A percentile compares a stretch with the other conserved stretches of the same genome.
Evolutionary conservation across 1,140 invertebrate genomes (phyloP).

Genomic region (Apis cerana): DNA sequence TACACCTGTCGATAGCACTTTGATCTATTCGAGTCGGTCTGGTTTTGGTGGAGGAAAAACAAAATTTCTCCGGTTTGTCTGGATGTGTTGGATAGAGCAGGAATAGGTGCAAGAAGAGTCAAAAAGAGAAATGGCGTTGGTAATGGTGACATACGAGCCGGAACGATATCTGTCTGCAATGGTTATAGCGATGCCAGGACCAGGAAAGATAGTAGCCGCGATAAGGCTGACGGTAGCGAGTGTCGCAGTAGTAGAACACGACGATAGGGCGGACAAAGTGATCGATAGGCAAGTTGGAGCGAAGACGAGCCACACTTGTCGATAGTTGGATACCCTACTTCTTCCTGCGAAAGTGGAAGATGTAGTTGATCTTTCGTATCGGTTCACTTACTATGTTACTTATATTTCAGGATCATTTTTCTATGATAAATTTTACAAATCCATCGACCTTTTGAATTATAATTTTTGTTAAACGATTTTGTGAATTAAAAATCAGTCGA

Average conservation of each 20-base stretch:
- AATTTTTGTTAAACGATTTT: too few relatives aligned
- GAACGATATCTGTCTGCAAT: conserved; percentile 35
- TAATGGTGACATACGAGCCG: conserved; percentile 48
- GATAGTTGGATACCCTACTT: conserved; percentile 42
- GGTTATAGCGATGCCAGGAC: conserved; percentile 32
- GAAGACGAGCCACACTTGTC: conserved; percentile 46
- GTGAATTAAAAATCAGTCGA: too few relatives aligned
- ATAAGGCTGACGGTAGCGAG: conserved; percentile 36
- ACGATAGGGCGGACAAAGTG: conserved; percentile 54
- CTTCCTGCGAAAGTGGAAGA: conserved; percentile 28
- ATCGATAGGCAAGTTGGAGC: conserved; percentile 62
- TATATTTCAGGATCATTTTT: not conserved
- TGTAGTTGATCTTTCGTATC: conserved; percentile 24
- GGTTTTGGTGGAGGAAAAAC: not conserved
- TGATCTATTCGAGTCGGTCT: conserved; percentile 11
- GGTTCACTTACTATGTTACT: conserved; percentile 25
- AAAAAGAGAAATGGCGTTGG: conserved; percentile 42
- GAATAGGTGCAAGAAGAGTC: not conserved
- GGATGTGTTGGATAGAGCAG: not conserved
- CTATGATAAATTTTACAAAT: not conserved
- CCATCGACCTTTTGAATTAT: too few relatives aligned
- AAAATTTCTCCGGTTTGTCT: conserved; percentile 23
- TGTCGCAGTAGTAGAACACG: conserved; percentile 44
- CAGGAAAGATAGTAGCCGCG: conserved; percentile 21
- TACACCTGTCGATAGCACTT: conserved; percentile 16